Evolutionary conservation across 2,113 vertebrate genomes (phyloP).

Genomic region (Chascanopsetta lugubris): DNA sequence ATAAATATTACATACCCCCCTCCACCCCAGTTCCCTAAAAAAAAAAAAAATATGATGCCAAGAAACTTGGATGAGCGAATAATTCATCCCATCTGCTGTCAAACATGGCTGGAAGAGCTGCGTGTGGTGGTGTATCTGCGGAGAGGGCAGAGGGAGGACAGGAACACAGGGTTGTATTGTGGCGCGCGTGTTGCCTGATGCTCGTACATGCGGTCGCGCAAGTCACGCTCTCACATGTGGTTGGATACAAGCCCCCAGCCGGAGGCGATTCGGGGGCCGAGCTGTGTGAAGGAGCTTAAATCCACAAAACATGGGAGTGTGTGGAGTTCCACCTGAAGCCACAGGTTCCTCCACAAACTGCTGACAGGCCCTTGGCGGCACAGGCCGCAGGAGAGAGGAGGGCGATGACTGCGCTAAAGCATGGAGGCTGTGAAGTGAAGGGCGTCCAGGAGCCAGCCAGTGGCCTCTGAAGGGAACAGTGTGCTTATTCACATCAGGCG

Average conservation of each 20-base stretch:
- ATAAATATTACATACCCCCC: conserved; percentile 79
- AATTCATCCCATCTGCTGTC: conserved; percentile 74
- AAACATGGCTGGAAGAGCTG: conserved; percentile 34
- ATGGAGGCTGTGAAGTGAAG: conserved; percentile 35
- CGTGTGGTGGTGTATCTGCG: conserved; percentile 44
- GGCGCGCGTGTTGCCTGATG: conserved; percentile 22
- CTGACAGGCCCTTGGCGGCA: conserved; percentile 50
- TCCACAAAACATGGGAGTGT: conserved; percentile 55
- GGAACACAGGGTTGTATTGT: conserved; percentile 42
- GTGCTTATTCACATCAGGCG: conserved; percentile 49
- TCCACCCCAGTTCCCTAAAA: too few species aligned
- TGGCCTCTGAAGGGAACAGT: conserved; percentile 42
- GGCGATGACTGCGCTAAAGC: conserved; percentile 43
- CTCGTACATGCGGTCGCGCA: conserved; percentile 43
- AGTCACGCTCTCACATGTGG: conserved; percentile 41
- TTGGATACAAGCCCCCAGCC: conserved; percentile 52
- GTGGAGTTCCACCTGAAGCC: conserved; percentile 52
- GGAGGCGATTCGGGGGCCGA: conserved; percentile 46
- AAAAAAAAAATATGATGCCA: conserved; percentile 58
- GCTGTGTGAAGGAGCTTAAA: conserved; percentile 25
- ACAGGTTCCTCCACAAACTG: conserved; percentile 46
- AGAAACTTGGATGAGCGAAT: conserved; percentile 63
- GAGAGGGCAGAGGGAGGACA: conserved; percentile 24
- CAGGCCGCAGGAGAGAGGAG: conserved; percentile 24
- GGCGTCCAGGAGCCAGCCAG: conserved; percentile 39